A percentile compares a stretch with the other conserved stretches of the same genome.
Evolutionary conservation across 2,797 vertebrate species (phyloP).

Genomic region (Esox masquinongy): DNA sequence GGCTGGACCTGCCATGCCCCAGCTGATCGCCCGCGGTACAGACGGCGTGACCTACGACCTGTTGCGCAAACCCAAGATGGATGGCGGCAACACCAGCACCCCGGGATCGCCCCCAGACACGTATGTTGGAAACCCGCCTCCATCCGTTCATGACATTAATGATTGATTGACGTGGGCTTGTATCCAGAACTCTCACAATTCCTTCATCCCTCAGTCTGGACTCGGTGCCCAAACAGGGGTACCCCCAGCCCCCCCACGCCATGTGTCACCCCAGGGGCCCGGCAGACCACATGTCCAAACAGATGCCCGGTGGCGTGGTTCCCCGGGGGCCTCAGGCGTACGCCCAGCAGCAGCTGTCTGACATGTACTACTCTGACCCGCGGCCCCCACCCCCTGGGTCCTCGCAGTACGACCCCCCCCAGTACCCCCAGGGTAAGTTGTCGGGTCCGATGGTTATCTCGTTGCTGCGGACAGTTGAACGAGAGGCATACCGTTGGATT

Average conservation of each 20-base stretch:
- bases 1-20: constrained; percentile 78
- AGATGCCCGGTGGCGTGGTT: constrained; percentile 85
- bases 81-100: constrained; percentile 86
- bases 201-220: constrained; percentile 76
- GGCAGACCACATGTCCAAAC: constrained; percentile 86
- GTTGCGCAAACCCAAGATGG: constrained; percentile 88
- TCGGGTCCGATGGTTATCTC: not conserved
- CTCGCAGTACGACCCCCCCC: constrained; percentile 85
- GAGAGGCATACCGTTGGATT: no score
- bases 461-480: not conserved
- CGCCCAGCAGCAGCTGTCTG: constrained; percentile 82
- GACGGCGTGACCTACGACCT: constrained; percentile 84
- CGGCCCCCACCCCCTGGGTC: constrained; percentile 78
- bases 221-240: constrained; percentile 79
- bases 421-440: constrained; percentile 84
- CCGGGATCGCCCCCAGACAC: constrained; percentile 94
- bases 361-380: constrained; percentile 88
- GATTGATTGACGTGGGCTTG: not conserved
- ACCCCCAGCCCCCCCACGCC: constrained; percentile 83
- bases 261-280: constrained; percentile 79
- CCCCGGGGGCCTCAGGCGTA: constrained; percentile 87
- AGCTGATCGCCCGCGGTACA: constrained; percentile 90
- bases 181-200: not conserved
- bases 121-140: constrained; percentile 72
- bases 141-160: not conserved